Evolutionary conservation across 2,888 invertebrate genomes (phyloP), one percentile per base, ranked within the genome.

Genomic region (Lissocephala sabroskyi): DNA sequence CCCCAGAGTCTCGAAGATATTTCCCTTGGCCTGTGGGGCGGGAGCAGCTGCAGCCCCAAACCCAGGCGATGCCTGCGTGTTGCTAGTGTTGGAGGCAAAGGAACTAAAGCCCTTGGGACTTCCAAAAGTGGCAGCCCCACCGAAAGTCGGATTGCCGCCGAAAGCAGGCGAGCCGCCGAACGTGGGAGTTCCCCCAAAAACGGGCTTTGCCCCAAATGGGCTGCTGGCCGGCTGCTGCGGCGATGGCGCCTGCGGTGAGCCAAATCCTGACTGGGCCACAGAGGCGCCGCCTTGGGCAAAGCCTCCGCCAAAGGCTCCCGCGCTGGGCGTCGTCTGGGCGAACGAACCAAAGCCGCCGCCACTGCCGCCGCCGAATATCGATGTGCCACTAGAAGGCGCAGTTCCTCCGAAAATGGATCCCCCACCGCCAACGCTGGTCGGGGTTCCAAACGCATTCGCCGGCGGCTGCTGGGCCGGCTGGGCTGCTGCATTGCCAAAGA

Each of bases 1-100:
- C 1, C 84, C 85, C 19, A 85, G 56, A 0, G 80, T 70, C 40
- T 84, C 85, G 41, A 85, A 85, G 3, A 84, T 77, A 46, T 79
- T 82, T 41, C 79, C 81, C 17, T 80, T 79, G 6, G 75, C 0
- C 9, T 17, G 65, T 10, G 77, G 59, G 75, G 55, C 10, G 10
- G 55, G 55, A 1, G 50, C 18, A 3, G 60, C 2, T 2, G 55
- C 45, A 9, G 62, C 62, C 16, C 79, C 79, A 23, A 82, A 81
- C 0, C 62, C 60, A 1, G 65, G 60, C 0, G 71, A 44, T 1
- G 65, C 62, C 1, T 56, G 53, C 10, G 35, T 35, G 5, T 23
- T 23, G 2, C 53, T 39, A 1, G 75, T 51, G 2, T 61, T 55
- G 4, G 62, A 39, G 3, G 59, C 74, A 51, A 84, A 84, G 5